phyloP scores from a whole-genome alignment of 2,797 vertebrate species.

The Sebastes paucispinis region DNA sequence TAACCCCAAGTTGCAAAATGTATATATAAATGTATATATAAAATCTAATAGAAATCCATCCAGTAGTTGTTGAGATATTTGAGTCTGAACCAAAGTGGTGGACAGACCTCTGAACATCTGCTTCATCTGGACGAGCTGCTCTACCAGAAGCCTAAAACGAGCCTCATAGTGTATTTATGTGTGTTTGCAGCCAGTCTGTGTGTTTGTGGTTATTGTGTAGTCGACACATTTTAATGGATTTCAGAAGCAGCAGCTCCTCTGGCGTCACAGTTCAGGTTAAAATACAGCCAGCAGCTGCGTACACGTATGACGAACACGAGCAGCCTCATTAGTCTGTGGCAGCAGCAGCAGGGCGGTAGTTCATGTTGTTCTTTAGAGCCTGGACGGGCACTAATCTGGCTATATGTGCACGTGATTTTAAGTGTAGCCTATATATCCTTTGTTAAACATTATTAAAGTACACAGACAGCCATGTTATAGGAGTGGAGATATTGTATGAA shows the following conservation, averaged over 20 bases:
- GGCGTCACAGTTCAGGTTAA: slow-evolving; percentile 27
- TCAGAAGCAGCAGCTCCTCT: not conserved
- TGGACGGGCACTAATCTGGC: not conserved
- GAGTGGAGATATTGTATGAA: not conserved
- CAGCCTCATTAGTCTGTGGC: not conserved
- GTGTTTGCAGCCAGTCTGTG: not conserved
- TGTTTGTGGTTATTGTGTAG: slow-evolving; percentile 1
- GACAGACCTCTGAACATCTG: not conserved
- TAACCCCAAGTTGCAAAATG: too few species aligned
- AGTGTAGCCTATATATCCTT: not conserved
- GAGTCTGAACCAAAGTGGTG: accelerated
- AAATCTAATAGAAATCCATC: too few species aligned
- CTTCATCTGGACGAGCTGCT: not conserved
- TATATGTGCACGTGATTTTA: not conserved
- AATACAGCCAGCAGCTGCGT: not conserved
- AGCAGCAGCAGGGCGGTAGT: not conserved
- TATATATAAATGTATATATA: too few species aligned
- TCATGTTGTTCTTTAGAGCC: not conserved
- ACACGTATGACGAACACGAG: not conserved
- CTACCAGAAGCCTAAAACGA: accelerated
- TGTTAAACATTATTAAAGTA: not conserved
- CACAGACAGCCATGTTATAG: not conserved
- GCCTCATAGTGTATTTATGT: not conserved
- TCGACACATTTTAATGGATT: slow-evolving; percentile 2
- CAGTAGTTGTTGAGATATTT: too few species aligned